These are phyloP conservation scores for Rhamphomyia laevipes DNA, from an alignment of 2,888 invertebrate genomes.

Conservation along the genomic window DNA sequence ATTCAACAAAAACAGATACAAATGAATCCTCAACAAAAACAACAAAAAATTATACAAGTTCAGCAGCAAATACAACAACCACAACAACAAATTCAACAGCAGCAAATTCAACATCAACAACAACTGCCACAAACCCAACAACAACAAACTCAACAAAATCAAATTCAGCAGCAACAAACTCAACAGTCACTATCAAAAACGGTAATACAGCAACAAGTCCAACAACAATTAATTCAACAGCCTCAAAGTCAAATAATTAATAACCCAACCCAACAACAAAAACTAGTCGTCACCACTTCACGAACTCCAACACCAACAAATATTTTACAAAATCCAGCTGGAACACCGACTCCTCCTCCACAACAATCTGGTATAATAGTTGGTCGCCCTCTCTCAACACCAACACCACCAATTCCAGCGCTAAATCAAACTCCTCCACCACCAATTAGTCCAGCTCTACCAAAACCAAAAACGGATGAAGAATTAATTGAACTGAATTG, in stretches of 20 bases:
- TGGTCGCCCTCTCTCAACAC: neutral
- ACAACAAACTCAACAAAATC: conserved; percentile 6
- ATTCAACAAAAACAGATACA: conserved; percentile 12
- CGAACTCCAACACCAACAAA: neutral
- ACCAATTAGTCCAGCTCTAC: conserved; percentile 1
- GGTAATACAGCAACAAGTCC: neutral
- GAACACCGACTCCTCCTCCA: conserved; percentile 11
- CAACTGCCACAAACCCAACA: conserved; percentile 3
- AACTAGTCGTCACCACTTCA: neutral
- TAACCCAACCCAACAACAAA: neutral
- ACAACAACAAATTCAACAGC: conserved; percentile 14
- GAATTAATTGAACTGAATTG: conserved; percentile 30
- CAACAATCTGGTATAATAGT: neutral
- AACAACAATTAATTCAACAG: neutral
- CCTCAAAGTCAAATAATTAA: neutral
- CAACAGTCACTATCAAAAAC: conserved; percentile 6
- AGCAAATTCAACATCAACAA: neutral
- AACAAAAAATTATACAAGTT: conserved; percentile 16
- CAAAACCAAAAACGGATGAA: conserved; percentile 14
- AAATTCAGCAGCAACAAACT: neutral
- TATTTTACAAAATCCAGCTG: neutral
- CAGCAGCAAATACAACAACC: conserved; percentile 7
- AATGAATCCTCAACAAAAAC: conserved; percentile 9
- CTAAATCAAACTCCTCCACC: neutral
- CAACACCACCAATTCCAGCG: neutral